Evolutionary conservation across 2,113 vertebrate species (phyloP).

Genomic region (Malurus alboscapulatus): DNA sequence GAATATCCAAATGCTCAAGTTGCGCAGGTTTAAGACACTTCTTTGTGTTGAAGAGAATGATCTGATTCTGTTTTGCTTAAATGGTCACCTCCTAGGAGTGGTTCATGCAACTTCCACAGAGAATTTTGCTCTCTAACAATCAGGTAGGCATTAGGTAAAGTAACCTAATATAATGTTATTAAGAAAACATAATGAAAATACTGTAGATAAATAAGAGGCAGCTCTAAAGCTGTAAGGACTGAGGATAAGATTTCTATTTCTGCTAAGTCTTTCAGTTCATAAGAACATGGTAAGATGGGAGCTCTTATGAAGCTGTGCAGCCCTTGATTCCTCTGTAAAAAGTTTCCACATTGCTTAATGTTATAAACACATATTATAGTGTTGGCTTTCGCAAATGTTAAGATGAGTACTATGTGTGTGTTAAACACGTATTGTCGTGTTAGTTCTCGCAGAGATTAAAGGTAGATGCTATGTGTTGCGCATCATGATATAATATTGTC

Average conservation of each 20-base stretch:
- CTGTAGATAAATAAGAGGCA: not conserved
- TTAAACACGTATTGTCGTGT: too few relatives aligned
- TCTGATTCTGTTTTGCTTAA: not conserved
- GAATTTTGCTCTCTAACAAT: not conserved
- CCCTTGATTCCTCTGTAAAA: not conserved
- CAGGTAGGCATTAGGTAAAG: not conserved
- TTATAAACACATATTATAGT: too few relatives aligned
- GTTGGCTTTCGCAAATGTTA: too few relatives aligned
- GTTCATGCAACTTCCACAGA: not conserved
- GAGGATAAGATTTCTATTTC: not conserved
- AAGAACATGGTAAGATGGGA: not conserved
- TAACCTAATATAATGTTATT: not conserved
- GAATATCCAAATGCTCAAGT: not conserved
- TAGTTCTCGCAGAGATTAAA: too few relatives aligned
- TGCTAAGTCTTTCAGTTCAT: not conserved
- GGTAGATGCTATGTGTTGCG: too few relatives aligned
- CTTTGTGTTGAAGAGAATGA: not conserved
- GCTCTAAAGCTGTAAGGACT: not conserved
- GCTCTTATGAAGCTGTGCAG: not conserved
- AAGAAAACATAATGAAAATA: not conserved
- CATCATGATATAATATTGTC: too few relatives aligned
- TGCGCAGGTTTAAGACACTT: not conserved
- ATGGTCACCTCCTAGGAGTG: not conserved
- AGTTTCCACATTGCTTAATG: not conserved
- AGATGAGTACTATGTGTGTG: too few relatives aligned